phyloP scores from a whole-genome alignment of 2,113 vertebrate species.

The Tursiops truncatus region DNA sequence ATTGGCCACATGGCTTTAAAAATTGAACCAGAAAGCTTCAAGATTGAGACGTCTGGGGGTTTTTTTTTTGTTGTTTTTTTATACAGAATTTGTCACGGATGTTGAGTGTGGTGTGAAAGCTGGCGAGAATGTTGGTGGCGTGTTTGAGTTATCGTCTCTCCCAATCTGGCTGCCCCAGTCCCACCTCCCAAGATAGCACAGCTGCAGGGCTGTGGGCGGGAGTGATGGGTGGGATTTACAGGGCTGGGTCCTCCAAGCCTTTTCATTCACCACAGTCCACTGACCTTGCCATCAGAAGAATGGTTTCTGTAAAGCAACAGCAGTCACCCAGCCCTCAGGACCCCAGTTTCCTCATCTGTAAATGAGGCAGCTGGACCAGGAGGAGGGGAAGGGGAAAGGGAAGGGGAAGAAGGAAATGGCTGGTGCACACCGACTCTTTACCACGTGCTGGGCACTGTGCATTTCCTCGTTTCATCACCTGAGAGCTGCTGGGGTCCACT shows the following conservation, averaged over 20 bases:
- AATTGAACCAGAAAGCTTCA: not conserved
- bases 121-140: not conserved
- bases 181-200: not conserved
- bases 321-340: not conserved
- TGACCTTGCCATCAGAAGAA: not conserved
- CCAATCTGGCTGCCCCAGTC: not conserved
- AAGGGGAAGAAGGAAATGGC: not conserved
- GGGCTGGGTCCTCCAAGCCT: not conserved
- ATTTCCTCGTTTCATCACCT: not conserved
- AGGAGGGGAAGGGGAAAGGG: too few species aligned
- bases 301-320: fast-evolving
- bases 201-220: not conserved
- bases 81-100: not conserved
- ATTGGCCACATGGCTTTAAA: not conserved
- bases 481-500: not conserved
- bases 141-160: not conserved
- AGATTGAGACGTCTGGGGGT: not conserved
- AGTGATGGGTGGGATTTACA: not conserved
- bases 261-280: not conserved
- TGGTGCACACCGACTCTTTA: fast-evolving
- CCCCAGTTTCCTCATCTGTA: not conserved
- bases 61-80: not conserved
- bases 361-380: not conserved
- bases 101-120: not conserved
- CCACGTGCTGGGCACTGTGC: fast-evolving